phyloP scores from a whole-genome alignment of 2,113 vertebrate genomes.

The Sula dactylatra region DNA sequence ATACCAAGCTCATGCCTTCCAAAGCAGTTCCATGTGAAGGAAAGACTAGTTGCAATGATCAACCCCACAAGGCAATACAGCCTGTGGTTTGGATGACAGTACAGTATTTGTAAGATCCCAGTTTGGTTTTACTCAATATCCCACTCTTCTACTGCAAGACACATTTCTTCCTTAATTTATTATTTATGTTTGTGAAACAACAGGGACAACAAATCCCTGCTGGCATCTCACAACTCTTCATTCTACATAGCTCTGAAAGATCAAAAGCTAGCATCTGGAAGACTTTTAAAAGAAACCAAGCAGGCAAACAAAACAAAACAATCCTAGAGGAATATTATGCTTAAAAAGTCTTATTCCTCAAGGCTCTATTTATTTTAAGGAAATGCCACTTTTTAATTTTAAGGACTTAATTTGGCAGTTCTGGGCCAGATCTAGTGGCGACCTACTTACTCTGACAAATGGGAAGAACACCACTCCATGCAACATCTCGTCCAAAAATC shows the following conservation, averaged over 20 bases:
- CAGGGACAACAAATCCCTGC: background rate
- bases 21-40: background rate
- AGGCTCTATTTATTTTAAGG: background rate
- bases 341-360: background rate
- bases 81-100: background rate
- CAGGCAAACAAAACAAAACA: background rate
- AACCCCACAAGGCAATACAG: background rate
- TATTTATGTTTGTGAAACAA: background rate
- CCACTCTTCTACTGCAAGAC: background rate
- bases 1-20: background rate
- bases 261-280: background rate
- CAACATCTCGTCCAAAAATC: background rate
- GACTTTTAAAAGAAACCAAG: background rate
- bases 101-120: background rate
- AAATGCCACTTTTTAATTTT: background rate
- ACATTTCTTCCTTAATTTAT: background rate
- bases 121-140: background rate
- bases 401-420: background rate
- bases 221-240: background rate
- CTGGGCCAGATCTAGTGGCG: background rate
- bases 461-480: slow-evolving; percentile 37
- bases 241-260: background rate
- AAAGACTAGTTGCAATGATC: background rate
- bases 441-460: slow-evolving; percentile 43
- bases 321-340: background rate